Evolutionary conservation across 2,888 invertebrate species (phyloP), one percentile per base, ranked within the genome.

Genomic region (Dryobota labecula): DNA sequence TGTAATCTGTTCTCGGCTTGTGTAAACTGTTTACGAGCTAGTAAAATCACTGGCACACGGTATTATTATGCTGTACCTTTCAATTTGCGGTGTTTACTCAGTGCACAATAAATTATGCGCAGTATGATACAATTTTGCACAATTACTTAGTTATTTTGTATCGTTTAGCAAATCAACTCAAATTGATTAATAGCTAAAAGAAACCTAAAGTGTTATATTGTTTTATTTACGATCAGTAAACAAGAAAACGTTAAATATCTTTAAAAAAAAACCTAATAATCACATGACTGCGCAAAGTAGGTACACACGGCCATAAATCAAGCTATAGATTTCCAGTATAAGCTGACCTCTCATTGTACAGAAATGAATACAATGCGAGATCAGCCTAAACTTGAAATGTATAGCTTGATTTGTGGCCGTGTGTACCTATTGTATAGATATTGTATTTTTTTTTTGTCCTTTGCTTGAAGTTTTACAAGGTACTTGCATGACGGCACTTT

Each of bases 1-100:
- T 49, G 57, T 70, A 78, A 82, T 78, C 70, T 60, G 70, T 69
- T 70, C 62, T 33, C 67, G 43, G 64, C 51, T 66, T 41, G 27
- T 53, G 54, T 83, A 71, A 71, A 69, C 68, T 74, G 71, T 82
- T 83, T 78, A 79, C 53, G 75, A 74, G 65, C 65, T 66, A 67
- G 49, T 78, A 67, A 82, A 70, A 67, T 71, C 64, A 56, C 63
- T 81, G 68, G 75, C 69, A 69, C 38, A 75, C 47, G 15, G 57
- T 71, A 60, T 60, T 65, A 76, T 54, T 54, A 38, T 57, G 60
- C n/a, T 54, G 53, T 63, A 47, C 56, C 53, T 65, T 70, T 73
- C 61, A 74, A 61, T 70, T 76, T 76, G 57, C 43, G 41, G 30
- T 70, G 75, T 57, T 74, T 77, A 67, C 57, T 67, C 51, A 24